A percentile compares a stretch with the other conserved stretches of the same genome.
Conservation (phyloP, 1,140 invertebrate genomes). For the Nymphalis io region DNA sequence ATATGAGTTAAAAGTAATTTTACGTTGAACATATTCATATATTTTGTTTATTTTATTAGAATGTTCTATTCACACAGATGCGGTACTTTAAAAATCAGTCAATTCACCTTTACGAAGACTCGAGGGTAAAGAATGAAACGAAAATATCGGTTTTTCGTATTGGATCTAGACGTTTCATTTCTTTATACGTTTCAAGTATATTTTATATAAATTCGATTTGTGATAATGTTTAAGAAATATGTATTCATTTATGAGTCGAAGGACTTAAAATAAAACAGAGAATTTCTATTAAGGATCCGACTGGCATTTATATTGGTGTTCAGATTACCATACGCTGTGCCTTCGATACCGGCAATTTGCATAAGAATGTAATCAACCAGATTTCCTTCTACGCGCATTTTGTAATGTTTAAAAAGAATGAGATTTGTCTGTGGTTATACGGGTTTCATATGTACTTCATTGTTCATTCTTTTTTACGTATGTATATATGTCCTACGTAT, state of each 20-base stretch:
- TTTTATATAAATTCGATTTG: no score
- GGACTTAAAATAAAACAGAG: constrained; percentile 1
- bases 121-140: no score
- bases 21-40: background rate
- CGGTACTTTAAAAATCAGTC: no score
- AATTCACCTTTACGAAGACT: no score
- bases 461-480: no score
- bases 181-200: no score
- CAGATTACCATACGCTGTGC: constrained; percentile 7
- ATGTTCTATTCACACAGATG: no score
- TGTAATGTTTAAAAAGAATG: background rate
- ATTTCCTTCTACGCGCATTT: constrained; percentile 1
- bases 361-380: constrained; percentile 17
- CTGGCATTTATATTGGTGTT: constrained; percentile 20
- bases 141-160: no score
- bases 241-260: no score
- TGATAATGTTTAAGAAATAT: no score
- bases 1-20: background rate
- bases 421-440: background rate
- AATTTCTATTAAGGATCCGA: constrained; percentile 16
- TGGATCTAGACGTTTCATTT: no score
- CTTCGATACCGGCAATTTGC: constrained; percentile 16
- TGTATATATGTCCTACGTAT: no score
- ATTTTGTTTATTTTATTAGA: background rate
- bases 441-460: background rate